Conservation (phyloP, 2,797 vertebrate species). For the Lepilemur ruficaudatus region DNA sequence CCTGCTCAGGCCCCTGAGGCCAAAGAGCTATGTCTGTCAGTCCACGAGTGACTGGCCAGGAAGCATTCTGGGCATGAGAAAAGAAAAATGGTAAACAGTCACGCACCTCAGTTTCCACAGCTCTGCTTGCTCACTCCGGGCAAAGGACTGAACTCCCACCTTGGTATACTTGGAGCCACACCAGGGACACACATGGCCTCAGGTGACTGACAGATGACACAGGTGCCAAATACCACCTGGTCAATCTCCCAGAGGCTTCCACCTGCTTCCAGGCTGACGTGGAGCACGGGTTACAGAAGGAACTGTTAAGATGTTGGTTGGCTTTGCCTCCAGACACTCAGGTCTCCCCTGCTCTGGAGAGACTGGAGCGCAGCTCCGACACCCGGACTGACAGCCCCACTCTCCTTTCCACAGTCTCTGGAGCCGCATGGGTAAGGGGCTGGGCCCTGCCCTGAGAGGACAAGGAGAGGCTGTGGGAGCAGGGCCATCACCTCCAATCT, state of each 20-base stretch:
- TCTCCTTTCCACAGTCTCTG: background rate
- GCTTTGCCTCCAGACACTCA: background rate
- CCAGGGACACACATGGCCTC: background rate
- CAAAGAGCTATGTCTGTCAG: background rate
- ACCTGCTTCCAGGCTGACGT: background rate
- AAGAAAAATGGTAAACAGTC: constrained; percentile 11
- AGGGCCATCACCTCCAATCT: background rate
- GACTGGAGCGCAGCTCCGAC: background rate
- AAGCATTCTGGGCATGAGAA: background rate
- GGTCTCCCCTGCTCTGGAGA: background rate
- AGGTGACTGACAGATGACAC: background rate
- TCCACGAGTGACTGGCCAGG: background rate
- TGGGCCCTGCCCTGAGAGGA: background rate
- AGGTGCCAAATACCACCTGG: background rate
- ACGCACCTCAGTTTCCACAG: background rate
- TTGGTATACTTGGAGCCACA: background rate
- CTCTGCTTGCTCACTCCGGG: background rate
- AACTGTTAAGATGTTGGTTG: background rate
- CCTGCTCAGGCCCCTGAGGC: background rate
- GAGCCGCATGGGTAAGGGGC: background rate
- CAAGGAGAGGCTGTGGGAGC: background rate
- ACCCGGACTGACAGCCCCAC: background rate
- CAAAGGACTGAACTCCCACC: constrained; percentile 28
- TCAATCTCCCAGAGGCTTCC: constrained; percentile 24
- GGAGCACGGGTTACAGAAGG: background rate